Percentiles rank a stretch among this genome's conserved stretches.
Evolutionary conservation across 2,888 invertebrate genomes (phyloP).

Genomic region (Lithophane socia): DNA sequence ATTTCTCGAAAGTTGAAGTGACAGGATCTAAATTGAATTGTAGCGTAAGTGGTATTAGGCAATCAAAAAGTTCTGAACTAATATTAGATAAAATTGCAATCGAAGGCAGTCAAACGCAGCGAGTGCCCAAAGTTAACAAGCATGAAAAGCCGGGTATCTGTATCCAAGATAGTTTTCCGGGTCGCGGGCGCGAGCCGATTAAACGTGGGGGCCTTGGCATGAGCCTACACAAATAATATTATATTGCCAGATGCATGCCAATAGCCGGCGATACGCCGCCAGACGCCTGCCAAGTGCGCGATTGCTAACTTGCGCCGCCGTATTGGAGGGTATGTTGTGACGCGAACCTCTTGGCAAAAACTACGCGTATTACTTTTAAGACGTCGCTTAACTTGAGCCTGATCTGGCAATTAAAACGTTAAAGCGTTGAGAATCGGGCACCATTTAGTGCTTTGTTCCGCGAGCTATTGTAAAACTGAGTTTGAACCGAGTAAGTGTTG

Average conservation of each 20-base stretch:
- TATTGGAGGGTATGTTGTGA: slow-evolving; percentile 66
- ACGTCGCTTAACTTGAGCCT: slow-evolving; percentile 25
- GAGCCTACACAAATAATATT: slow-evolving; percentile 88
- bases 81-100: slow-evolving; percentile 35
- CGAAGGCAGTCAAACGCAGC: slow-evolving; percentile 46
- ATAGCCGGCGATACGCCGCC: slow-evolving; percentile 76
- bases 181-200: slow-evolving; percentile 77
- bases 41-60: not conserved
- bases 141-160: slow-evolving; percentile 74
- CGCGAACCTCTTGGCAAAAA: slow-evolving; percentile 56
- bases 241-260: slow-evolving; percentile 87
- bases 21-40: slow-evolving; percentile 24
- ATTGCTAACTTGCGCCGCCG: slow-evolving; percentile 74
- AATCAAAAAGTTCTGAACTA: slow-evolving; percentile 16
- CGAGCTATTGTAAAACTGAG: not conserved
- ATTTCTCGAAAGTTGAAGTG: not conserved
- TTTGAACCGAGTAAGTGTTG: no score
- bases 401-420: slow-evolving; percentile 38
- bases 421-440: not conserved
- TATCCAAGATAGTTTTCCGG: slow-evolving; percentile 81
- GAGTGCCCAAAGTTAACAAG: slow-evolving; percentile 70
- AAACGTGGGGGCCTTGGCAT: slow-evolving; percentile 81
- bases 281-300: slow-evolving; percentile 80
- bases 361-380: slow-evolving; percentile 37
- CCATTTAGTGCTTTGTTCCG: not conserved